Conservation (phyloP, 1,140 invertebrate species). For the Bombus superbus region DNA sequence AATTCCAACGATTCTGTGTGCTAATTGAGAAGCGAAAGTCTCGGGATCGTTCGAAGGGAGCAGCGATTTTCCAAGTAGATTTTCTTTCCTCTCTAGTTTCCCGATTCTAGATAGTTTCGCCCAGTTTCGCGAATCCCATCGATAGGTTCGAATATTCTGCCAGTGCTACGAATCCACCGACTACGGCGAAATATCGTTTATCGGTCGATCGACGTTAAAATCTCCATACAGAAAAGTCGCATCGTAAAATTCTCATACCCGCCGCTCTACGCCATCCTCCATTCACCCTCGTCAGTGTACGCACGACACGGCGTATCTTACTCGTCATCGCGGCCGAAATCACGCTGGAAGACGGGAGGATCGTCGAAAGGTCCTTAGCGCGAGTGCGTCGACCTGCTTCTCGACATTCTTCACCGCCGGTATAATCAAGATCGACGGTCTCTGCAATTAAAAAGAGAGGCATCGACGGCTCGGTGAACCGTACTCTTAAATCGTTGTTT, state of each 20-base stretch:
- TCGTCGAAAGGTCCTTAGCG: too few species aligned
- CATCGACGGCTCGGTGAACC: constrained; percentile 55
- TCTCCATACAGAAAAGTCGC: too few species aligned
- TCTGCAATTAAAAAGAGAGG: constrained; percentile 66
- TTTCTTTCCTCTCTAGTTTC: neutral
- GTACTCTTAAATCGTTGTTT: constrained; percentile 49
- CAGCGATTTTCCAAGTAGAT: neutral
- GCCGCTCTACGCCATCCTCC: neutral
- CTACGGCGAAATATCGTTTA: neutral
- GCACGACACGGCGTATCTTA: constrained; percentile 27
- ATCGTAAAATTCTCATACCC: neutral
- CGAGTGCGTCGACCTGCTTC: too few species aligned
- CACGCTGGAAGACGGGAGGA: too few species aligned
- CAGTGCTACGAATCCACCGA: too few species aligned
- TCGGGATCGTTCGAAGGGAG: neutral
- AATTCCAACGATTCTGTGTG: neutral
- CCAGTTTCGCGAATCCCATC: too few species aligned
- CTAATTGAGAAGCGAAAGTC: neutral
- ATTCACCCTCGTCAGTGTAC: neutral
- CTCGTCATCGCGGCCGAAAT: neutral
- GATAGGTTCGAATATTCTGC: too few species aligned
- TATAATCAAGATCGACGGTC: constrained; percentile 66
- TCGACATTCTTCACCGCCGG: neutral
- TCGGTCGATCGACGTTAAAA: neutral
- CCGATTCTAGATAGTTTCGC: neutral